Base-by-base conservation (phyloP, 2,888 invertebrate genomes). In the Apeira syringaria region DNA sequence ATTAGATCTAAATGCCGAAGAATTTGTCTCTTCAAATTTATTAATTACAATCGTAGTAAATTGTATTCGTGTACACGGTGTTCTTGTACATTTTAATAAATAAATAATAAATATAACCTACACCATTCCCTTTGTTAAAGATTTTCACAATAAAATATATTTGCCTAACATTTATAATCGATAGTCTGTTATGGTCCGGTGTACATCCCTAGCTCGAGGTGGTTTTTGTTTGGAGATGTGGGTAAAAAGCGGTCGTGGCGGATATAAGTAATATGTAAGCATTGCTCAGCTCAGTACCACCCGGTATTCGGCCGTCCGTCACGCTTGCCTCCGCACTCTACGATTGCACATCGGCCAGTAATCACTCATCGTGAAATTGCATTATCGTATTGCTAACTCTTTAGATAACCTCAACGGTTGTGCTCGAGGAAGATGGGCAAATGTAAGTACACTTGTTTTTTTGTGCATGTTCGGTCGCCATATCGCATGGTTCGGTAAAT, bases 391-490 rank as follows among this genome's bases (percentile, higher is more conserved):
- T 20, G 7, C 20, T 20, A 20, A 11, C 13, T 41, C 5, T 17
- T 15, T 5, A 6, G 9, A 22, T 9, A 13, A 7, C 9, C n/a
- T 8, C 10, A 11, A n/a, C 5, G 20, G 20, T 34, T 24, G 33
- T 34, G 37, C 35, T 36, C n/a, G 34, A 30, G 35, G 45, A 57
- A 39, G 18, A 68, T 68, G 68, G 66, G 35, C 1, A 68, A 68
- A 62, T 36, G 70, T 69, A 35, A 66, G 68, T 64, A 43, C 10
- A n/a, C 4, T 1, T 2, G 3, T 9, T 10, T 26, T 26, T 12
- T 10, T 10, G 6, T 20, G 6, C 20, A 7, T 15, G 4, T 15
- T 15, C n/a, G n/a, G n/a, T n/a, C n/a, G n/a, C n/a, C n/a, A n/a
- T n/a, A n/a, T n/a, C n/a, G n/a, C n/a, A n/a, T n/a, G n/a, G n/a